These are phyloP conservation scores for Calliscelio sp. DNA, from an alignment of 2,888 invertebrate genomes.

Conservation along the genomic window DNA sequence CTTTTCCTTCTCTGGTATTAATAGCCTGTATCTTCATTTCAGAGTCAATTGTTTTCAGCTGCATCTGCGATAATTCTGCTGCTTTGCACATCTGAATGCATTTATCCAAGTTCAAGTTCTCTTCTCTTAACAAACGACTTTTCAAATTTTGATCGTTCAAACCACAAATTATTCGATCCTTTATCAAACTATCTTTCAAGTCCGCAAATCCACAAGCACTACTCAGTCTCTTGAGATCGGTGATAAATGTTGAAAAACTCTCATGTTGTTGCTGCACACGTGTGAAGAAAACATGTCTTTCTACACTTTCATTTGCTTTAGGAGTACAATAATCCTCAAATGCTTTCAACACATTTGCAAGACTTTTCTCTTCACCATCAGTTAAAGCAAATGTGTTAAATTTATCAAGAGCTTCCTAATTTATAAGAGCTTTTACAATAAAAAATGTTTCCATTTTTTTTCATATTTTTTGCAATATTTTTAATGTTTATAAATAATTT, in stretches of 20 bases:
- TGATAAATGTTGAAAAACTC: constrained; percentile 52
- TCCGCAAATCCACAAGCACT: constrained; percentile 74
- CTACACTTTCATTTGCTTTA: constrained; percentile 67
- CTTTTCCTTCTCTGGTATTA: neutral
- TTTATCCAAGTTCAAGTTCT: constrained; percentile 63
- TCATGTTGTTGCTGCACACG: constrained; percentile 41
- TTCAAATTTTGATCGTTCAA: constrained; percentile 70
- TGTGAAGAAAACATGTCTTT: constrained; percentile 73
- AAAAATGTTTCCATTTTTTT: too few species aligned
- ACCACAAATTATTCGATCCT: constrained; percentile 65
- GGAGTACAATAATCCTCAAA: constrained; percentile 69
- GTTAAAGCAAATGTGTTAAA: constrained; percentile 74
- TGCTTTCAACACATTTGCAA: neutral
- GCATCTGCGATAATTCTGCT: constrained; percentile 69
- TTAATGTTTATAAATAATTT: too few species aligned
- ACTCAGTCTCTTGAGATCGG: constrained; percentile 74
- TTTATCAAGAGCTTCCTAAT: constrained; percentile 53
- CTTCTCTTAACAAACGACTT: constrained; percentile 72
- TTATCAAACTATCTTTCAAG: constrained; percentile 74
- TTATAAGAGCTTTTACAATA: too few species aligned
- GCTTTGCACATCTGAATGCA: constrained; percentile 71
- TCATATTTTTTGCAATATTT: too few species aligned
- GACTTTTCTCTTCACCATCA: constrained; percentile 60
- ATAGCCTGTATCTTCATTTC: constrained; percentile 21
- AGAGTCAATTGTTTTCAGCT: constrained; percentile 47